A percentile compares a stretch with the other conserved stretches of the same genome.
phyloP scores from a whole-genome alignment of 1,140 invertebrate genomes.

The Bombus difficillimus region DNA sequence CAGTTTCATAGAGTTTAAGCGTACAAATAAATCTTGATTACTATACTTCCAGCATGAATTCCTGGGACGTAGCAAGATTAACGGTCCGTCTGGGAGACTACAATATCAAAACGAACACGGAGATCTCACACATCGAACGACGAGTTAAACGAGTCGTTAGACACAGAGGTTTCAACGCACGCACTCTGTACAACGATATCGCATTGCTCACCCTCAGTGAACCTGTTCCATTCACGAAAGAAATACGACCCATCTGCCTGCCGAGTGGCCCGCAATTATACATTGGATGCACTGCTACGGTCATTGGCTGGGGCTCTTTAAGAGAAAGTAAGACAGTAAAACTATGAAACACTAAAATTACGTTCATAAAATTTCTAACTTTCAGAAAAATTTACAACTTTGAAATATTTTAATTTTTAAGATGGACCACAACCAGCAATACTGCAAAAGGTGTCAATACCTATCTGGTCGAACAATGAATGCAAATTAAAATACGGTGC shows the following conservation, averaged over 20 bases:
- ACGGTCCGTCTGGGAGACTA: constrained; percentile 92
- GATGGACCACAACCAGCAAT: constrained; percentile 91
- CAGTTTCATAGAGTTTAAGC: neutral
- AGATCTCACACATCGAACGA: constrained; percentile 89
- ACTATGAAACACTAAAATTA: neutral
- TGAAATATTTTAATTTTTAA: constrained; percentile 67
- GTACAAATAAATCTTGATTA: neutral
- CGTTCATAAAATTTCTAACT: neutral
- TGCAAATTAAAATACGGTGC: constrained; percentile 92
- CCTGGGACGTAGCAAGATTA: constrained; percentile 91
- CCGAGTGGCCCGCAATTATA: constrained; percentile 86
- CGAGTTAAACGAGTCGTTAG: constrained; percentile 91
- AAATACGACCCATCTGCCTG: constrained; percentile 92
- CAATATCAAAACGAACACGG: constrained; percentile 89
- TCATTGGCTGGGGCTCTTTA: constrained; percentile 93
- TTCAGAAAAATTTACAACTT: neutral
- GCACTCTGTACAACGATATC: constrained; percentile 94
- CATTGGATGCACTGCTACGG: constrained; percentile 88
- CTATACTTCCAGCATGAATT: constrained; percentile 88
- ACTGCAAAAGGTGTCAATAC: constrained; percentile 92
- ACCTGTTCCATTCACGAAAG: constrained; percentile 88
- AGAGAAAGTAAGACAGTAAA: constrained; percentile 86
- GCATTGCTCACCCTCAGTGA: constrained; percentile 92
- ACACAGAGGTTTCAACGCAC: constrained; percentile 92
- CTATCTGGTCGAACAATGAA: constrained; percentile 91